A percentile compares a stretch with the other conserved stretches of the same genome.
phyloP scores from a whole-genome alignment of 2,113 vertebrate species.

The Rhegmatorhina hoffmannsi region DNA sequence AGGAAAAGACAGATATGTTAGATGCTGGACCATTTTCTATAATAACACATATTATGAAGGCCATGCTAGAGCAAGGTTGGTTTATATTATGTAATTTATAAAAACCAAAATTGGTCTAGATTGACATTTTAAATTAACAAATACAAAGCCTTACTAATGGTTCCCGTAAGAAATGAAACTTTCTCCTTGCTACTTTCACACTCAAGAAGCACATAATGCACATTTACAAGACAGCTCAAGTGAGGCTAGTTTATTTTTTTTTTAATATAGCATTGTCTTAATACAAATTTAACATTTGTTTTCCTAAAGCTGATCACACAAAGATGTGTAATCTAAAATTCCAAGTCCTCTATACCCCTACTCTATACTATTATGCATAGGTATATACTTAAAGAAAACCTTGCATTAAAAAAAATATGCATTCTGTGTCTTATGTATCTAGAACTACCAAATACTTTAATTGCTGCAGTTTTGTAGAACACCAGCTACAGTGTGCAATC shows the following conservation, averaged over 20 bases:
- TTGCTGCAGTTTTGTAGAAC: neutral
- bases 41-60: neutral
- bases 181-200: neutral
- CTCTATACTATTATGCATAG: neutral
- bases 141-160: neutral
- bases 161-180: neutral
- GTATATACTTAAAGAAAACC: neutral
- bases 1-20: slow-evolving; percentile 43
- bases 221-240: neutral
- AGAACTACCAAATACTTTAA: neutral
- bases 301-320: neutral
- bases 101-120: neutral
- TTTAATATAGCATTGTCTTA: neutral
- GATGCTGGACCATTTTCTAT: neutral
- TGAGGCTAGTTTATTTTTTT: neutral
- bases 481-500: neutral
- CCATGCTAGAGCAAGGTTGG: neutral
- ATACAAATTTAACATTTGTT: neutral
- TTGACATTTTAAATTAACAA: neutral
- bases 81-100: neutral
- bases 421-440: neutral
- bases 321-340: neutral
- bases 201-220: neutral
- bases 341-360: neutral
- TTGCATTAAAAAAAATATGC: neutral